phyloP scores from a whole-genome alignment of 2,888 invertebrate species.

The Tipula vernalis region DNA sequence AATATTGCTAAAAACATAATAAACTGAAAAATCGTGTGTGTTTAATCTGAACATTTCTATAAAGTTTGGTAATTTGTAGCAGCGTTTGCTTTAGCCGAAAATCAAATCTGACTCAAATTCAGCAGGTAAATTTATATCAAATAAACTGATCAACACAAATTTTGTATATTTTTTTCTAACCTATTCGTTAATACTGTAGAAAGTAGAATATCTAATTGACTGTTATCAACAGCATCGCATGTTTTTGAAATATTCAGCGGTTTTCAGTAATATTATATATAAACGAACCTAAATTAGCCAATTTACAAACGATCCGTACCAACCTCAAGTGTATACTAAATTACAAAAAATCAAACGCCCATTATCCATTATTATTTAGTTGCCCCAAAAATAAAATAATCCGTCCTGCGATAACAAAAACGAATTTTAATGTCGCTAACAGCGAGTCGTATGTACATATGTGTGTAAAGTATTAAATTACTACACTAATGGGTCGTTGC shows the following conservation, averaged over 20 bases:
- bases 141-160: too few species aligned
- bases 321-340: neutral
- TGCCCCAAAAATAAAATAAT: neutral
- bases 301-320: neutral
- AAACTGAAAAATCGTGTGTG: too few species aligned
- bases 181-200: too few species aligned
- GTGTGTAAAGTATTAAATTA: neutral
- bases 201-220: neutral
- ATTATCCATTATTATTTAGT: neutral
- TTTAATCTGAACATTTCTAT: too few species aligned
- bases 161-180: too few species aligned
- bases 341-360: neutral
- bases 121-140: too few species aligned
- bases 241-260: neutral
- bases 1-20: too few species aligned
- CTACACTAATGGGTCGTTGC: neutral
- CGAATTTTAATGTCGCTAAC: neutral
- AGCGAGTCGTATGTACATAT: neutral
- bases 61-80: too few species aligned
- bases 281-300: neutral
- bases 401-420: neutral
- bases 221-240: neutral
- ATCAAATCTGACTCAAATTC: too few species aligned
- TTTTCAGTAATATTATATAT: neutral
- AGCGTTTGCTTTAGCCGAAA: too few species aligned